Evolutionary conservation across 2,888 invertebrate species (phyloP).

Genomic region (Cephus runcator): DNA sequence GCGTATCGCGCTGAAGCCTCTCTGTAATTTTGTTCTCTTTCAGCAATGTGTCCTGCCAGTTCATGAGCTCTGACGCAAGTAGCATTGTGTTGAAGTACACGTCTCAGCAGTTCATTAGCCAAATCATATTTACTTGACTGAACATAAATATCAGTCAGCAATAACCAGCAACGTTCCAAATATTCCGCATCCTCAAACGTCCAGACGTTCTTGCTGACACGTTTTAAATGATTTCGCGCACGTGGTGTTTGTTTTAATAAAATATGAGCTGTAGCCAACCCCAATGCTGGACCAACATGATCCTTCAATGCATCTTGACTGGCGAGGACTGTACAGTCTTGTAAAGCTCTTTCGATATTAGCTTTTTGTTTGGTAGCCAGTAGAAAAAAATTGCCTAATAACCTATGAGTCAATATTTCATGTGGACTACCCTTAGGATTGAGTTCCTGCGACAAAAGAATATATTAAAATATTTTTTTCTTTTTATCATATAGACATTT

Average conservation of each 20-base stretch:
- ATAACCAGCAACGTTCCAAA: constrained; percentile 93
- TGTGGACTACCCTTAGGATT: constrained; percentile 73
- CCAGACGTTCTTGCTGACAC: constrained; percentile 88
- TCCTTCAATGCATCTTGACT: constrained; percentile 80
- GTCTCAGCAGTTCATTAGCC: constrained; percentile 83
- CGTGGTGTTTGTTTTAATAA: constrained; percentile 90
- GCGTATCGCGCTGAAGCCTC: constrained; percentile 87
- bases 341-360: constrained; percentile 85
- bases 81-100: constrained; percentile 84
- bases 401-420: constrained; percentile 74
- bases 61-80: constrained; percentile 93
- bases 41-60: constrained; percentile 84
- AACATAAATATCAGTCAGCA: constrained; percentile 88
- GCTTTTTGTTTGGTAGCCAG: constrained; percentile 86
- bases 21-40: constrained; percentile 91
- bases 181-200: constrained; percentile 96
- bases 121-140: constrained; percentile 87
- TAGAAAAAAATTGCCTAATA: constrained; percentile 84
- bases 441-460: constrained; percentile 75
- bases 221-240: constrained; percentile 92
- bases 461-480: background rate
- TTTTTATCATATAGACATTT: background rate
- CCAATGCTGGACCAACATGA: constrained; percentile 87
- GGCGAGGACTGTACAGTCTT: constrained; percentile 78
- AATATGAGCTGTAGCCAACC: constrained; percentile 86